Percentiles rank a stretch among this genome's conserved stretches.
phyloP scores from a whole-genome alignment of 1,140 invertebrate species.

The Drosophila arawakana region DNA sequence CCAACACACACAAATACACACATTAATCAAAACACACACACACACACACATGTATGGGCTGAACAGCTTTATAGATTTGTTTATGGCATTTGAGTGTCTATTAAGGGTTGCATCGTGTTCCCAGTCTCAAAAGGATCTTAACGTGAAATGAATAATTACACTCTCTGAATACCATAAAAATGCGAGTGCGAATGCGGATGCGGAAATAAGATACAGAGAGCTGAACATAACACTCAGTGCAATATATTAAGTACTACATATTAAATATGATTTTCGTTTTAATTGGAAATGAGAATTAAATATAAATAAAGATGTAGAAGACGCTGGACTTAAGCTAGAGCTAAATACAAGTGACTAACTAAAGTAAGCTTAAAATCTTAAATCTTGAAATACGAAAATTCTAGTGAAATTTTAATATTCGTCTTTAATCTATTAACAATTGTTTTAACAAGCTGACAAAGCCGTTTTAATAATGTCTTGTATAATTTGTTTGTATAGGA shows the following conservation, averaged over 20 bases:
- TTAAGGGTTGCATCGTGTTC: constrained; percentile 42
- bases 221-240: background rate
- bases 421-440: too few species aligned
- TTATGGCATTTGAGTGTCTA: constrained; percentile 49
- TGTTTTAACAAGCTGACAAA: constrained; percentile 8
- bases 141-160: constrained; percentile 22
- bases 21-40: constrained; percentile 34
- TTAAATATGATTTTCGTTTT: too few species aligned
- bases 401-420: background rate
- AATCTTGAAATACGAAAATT: background rate
- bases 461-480: background rate
- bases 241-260: too few species aligned
- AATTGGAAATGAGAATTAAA: too few species aligned
- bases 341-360: too few species aligned
- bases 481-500: background rate
- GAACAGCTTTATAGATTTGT: constrained; percentile 63
- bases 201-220: background rate
- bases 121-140: constrained; percentile 29
- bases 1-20: constrained; percentile 3
- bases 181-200: background rate
- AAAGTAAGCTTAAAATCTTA: too few species aligned
- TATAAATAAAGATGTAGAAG: too few species aligned
- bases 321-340: too few species aligned
- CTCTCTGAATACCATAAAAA: background rate
- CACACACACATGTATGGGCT: constrained; percentile 25